Base-by-base conservation (phyloP, 1,140 invertebrate species). In the Leptoteleia sp. region DNA sequence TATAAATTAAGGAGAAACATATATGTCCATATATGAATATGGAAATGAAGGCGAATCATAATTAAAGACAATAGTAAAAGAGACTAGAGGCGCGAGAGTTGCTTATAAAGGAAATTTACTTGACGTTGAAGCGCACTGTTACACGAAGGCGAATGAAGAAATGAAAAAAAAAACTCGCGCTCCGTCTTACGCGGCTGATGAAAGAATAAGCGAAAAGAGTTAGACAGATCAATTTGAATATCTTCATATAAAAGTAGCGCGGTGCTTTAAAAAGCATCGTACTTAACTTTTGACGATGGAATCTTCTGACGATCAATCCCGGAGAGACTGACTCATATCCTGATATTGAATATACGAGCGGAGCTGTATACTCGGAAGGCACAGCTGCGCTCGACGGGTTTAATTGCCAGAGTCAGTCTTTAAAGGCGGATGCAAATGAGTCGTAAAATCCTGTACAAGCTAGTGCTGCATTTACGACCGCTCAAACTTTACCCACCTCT, bases 371-470 rank as follows among this genome's bases (percentile, higher is more conserved):
- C 61, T 59, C 22, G 22, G 76, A 59, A 70, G 76, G 76, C 64
- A 80, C 79, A 82, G 82, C 68, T 75, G 79, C 76, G 79, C 73
- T 72, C 76, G 78, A 82, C 80, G 81, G 80, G 81, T 86, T 88
- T 88, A 88, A 88, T 88, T 84, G 83, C 83, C 76, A 80, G 81
- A 84, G 82, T 85, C 82, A 80, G 81, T 84, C 83, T 86, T 87
- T 84, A 88, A 87, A 85, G 84, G 81, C 82, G 81, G 80, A 86
- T 86, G 86, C 84, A 87, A 87, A 87, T 87, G 86, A 84, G 82
- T 82, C 83, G 81, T 88, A 88, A 88, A 88, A 85, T 82, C 64
- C 59, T 79, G 80, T 65, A 70, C 73, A 75, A 72, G 79, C 76
- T 77, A 71, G 79, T 65, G 75, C 73, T 76, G 79, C 84, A 82